A percentile compares a stretch with the other conserved stretches of the same genome.
These are phyloP conservation scores for Pyxicephalus adspersus DNA, from an alignment of 2,113 vertebrate genomes.

Conservation along the genomic window DNA sequence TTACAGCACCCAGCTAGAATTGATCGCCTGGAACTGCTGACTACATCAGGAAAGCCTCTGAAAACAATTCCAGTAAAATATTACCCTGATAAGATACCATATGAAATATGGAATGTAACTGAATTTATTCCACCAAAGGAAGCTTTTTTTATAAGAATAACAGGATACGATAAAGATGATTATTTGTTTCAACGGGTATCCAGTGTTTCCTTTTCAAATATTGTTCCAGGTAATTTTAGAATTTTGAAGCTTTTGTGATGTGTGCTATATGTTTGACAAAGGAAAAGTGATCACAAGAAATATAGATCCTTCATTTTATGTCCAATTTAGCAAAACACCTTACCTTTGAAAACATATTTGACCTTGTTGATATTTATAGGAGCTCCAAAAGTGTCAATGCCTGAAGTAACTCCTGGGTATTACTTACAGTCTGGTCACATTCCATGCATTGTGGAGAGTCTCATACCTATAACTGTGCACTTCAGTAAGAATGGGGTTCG, in stretches of 20 bases:
- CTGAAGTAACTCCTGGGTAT: constrained; percentile 83
- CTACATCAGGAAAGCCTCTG: constrained; percentile 80
- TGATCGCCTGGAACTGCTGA: constrained; percentile 88
- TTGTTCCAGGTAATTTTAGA: constrained; percentile 82
- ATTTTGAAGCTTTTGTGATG: no score
- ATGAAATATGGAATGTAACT: constrained; percentile 93
- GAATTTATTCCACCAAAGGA: constrained; percentile 91
- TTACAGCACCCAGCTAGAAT: constrained; percentile 83
- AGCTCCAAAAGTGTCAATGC: constrained; percentile 89
- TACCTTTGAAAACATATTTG: no score
- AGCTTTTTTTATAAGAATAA: constrained; percentile 91
- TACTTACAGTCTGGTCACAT: constrained; percentile 86
- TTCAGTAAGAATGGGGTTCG: constrained; percentile 83
- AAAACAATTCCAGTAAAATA: constrained; percentile 90
- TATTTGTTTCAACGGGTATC: constrained; percentile 93
- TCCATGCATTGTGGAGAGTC: constrained; percentile 84
- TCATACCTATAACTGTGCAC: constrained; percentile 87
- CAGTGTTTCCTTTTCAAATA: constrained; percentile 92
- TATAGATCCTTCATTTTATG: no score
- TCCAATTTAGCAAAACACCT: no score
- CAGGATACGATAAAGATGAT: constrained; percentile 85
- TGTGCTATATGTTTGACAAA: no score
- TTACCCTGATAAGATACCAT: constrained; percentile 84
- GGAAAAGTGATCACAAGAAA: no score
- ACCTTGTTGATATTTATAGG: constrained; percentile 59